These are phyloP conservation scores for Melanotaenia boesemani DNA, from an alignment of 2,797 vertebrate species.

Conservation along the genomic window DNA sequence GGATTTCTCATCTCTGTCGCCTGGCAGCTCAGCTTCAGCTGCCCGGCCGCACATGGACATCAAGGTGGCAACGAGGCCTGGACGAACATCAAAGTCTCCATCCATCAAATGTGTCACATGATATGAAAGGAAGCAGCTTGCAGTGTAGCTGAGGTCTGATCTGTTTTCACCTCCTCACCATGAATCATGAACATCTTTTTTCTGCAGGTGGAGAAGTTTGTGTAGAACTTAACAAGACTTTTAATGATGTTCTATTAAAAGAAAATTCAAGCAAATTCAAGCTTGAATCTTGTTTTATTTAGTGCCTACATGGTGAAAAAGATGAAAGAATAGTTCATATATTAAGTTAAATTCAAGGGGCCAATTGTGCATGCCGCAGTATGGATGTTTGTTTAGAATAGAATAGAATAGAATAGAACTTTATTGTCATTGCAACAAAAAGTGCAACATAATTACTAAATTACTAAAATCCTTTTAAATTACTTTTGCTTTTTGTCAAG, in stretches of 20 bases:
- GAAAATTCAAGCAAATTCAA: not conserved
- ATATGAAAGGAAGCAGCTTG: constrained; percentile 71
- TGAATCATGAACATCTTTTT: constrained; percentile 46
- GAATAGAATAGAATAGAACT: no score
- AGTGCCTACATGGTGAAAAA: not conserved
- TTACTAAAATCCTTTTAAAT: no score
- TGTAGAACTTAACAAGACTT: constrained; percentile 15
- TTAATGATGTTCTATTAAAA: not conserved
- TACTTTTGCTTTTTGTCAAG: not conserved
- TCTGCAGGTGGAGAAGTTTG: constrained; percentile 24
- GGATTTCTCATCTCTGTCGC: constrained; percentile 69
- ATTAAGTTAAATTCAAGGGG: not conserved
- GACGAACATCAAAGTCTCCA: constrained; percentile 68
- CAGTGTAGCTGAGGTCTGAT: constrained; percentile 54
- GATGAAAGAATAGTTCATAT: not conserved
- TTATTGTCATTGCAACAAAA: no score
- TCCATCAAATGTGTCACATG: constrained; percentile 69
- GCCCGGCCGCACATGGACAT: constrained; percentile 74
- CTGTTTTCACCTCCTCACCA: constrained; percentile 56
- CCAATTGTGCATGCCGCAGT: not conserved
- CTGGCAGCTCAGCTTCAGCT: constrained; percentile 72
- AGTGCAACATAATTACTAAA: no score
- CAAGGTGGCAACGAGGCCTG: constrained; percentile 64
- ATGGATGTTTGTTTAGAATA: no score
- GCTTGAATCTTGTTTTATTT: not conserved